Evolutionary conservation across 2,888 invertebrate species (phyloP), one percentile per base, ranked within the genome.

Genomic region (Lucinisca nassula): DNA sequence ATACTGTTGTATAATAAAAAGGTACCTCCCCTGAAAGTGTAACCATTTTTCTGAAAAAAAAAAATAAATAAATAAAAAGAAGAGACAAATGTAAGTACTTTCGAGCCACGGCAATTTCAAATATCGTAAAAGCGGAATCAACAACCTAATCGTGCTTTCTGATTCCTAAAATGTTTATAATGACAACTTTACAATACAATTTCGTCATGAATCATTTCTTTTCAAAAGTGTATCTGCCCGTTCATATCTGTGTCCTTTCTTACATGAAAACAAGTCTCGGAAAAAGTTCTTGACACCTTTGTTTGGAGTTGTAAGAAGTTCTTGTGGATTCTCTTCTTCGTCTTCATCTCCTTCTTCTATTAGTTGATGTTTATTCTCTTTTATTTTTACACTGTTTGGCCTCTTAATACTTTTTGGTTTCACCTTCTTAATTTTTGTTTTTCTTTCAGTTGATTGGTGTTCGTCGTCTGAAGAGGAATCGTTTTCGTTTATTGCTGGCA

Each of bases 401-500:
- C 32, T 24, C 35, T 32, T 67, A 35, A n/a, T 32, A 35, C 3
- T 4, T 67, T 35, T 67, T 35, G 35, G 32, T 12, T 67, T 32
- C 1, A 10, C 67, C 4, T 35, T 32, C 35, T 17, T 67, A 35
- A 35, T 67, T 14, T 32, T 67, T 4, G 77, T 38, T 35, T 76
- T 67, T 17, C 32, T 61, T 32, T 70, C n/a, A 1, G 6, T 74
- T 21, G 40, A 24, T 35, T 30, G 30, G 21, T n/a, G 30, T 27
- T 49, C 72, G 3, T 85, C 85, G 40, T 84, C 82, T 3, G 77
- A 78, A n/a, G 72, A 32, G 21, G 78, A 38, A 0, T 77, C 90
- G 32, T 83, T 75, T 79, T 90, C 90, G 21, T 74, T 55, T 30
- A 85, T 78, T 4, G 61, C 81, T 14, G 90, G 90, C 87, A 85